Conservation (phyloP, 2,113 vertebrate genomes). For the human region DNA sequence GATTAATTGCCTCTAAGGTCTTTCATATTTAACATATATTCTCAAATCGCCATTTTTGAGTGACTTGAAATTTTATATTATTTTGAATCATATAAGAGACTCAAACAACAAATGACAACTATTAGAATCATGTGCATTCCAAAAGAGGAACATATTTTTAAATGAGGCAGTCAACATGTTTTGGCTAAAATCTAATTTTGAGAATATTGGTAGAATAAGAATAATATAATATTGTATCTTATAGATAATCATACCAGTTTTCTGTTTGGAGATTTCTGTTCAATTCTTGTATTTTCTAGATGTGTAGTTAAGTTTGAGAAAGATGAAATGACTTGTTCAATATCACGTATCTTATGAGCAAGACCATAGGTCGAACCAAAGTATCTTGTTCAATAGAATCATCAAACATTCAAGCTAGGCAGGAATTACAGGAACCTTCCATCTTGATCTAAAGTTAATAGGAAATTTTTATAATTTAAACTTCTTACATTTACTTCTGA, state of each 20-base stretch:
- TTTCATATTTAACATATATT: background rate
- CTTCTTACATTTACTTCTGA: background rate
- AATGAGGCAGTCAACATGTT: background rate
- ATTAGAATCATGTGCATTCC: background rate
- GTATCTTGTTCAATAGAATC: background rate
- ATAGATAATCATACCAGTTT: background rate
- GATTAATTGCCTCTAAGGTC: background rate
- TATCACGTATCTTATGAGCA: background rate
- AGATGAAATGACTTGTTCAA: background rate
- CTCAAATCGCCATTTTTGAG: background rate
- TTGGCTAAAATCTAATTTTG: background rate
- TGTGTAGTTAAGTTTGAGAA: background rate
- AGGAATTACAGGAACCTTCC: background rate
- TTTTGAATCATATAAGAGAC: background rate
- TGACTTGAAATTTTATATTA: background rate
- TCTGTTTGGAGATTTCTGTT: background rate
- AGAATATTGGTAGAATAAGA: background rate
- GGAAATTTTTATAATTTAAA: background rate
- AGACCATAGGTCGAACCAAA: accelerated
- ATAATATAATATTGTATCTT: background rate
- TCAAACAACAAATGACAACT: background rate
- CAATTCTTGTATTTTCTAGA: background rate
- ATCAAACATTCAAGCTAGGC: background rate
- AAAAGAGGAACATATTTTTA: background rate
- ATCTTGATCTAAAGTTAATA: background rate